Percentiles rank a stretch among this genome's conserved stretches.
Evolutionary conservation across 2,797 vertebrate species (phyloP).

Genomic region (Tapera naevia): DNA sequence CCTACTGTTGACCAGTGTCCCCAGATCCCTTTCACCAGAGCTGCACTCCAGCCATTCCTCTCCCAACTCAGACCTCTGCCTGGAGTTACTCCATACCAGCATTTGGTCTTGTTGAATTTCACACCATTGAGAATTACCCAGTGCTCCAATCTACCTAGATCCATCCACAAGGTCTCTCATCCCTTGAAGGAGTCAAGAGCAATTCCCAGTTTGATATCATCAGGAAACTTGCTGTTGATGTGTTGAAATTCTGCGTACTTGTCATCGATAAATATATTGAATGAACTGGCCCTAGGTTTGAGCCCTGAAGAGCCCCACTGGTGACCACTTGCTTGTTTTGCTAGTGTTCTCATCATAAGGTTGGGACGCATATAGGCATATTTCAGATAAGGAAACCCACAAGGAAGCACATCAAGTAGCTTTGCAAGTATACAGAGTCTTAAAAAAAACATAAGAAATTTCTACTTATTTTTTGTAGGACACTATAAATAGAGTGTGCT

Average conservation of each 20-base stretch:
- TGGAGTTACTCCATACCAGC: accelerated
- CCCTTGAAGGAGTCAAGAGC: neutral
- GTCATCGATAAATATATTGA: neutral
- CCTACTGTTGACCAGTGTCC: too few species aligned
- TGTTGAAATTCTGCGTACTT: neutral
- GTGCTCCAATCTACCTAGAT: neutral
- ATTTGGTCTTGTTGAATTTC: neutral
- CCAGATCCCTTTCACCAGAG: too few species aligned
- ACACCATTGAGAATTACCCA: neutral
- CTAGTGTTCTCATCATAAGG: neutral
- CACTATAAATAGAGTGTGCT: neutral
- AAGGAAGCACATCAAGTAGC: neutral
- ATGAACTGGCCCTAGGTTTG: neutral
- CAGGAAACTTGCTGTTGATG: neutral
- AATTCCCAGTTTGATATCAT: neutral
- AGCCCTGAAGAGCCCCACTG: neutral
- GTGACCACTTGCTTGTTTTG: neutral
- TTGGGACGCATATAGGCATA: neutral
- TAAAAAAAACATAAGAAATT: neutral
- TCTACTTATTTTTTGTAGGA: neutral
- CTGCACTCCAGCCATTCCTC: neutral
- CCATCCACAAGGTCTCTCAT: neutral
- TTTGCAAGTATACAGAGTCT: neutral
- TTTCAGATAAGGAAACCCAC: neutral
- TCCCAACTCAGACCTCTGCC: neutral